Conservation (phyloP, 2,797 vertebrate genomes). For the Fundulus diaphanus region DNA sequence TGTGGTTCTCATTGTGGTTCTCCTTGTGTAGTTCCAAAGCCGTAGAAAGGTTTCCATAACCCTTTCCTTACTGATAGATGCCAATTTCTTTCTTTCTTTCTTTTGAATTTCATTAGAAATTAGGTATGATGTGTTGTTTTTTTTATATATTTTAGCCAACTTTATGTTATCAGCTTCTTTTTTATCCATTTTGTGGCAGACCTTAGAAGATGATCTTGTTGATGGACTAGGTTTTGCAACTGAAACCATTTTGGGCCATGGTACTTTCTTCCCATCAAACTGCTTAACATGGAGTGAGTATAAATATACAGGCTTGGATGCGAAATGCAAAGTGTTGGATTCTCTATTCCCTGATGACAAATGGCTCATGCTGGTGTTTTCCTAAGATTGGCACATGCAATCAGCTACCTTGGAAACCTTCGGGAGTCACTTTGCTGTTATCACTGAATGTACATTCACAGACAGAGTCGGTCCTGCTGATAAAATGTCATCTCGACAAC, state of each 20-base stretch:
- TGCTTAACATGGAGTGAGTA: neutral
- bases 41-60: neutral
- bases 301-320: neutral
- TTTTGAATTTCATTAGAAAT: neutral
- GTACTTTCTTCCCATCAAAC: neutral
- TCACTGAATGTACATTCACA: constrained; percentile 37
- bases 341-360: constrained; percentile 41
- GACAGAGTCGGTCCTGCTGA: constrained; percentile 32
- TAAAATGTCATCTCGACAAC: constrained; percentile 54
- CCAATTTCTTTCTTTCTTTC: neutral
- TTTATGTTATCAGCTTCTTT: no score
- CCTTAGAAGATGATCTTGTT: neutral
- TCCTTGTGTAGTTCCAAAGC: neutral
- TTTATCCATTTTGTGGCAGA: neutral
- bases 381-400: constrained; percentile 53
- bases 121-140: neutral
- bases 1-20: neutral
- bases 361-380: constrained; percentile 20
- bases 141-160: no score
- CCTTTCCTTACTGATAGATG: neutral
- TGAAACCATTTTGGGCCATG: neutral
- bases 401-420: constrained; percentile 44
- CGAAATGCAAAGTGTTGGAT: constrained; percentile 24
- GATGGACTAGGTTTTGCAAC: neutral
- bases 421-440: constrained; percentile 48